Evolutionary conservation across 2,888 invertebrate species (phyloP).

Genomic region (Orchestes rusci): DNA sequence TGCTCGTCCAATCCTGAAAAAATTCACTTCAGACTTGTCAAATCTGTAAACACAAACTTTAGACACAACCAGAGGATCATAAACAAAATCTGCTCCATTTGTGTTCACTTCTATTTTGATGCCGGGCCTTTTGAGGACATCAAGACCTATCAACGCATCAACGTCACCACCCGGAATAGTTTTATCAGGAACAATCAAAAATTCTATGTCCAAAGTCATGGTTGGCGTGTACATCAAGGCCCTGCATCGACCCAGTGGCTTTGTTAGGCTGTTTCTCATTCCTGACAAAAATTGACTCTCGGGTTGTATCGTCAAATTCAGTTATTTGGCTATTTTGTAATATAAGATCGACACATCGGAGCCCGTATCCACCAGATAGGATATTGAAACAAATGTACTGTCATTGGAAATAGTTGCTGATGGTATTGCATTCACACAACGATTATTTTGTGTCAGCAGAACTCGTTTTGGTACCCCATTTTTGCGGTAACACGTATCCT

Average conservation of each 20-base stretch:
- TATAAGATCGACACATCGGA: slow-evolving; percentile 11
- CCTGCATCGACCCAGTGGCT: slow-evolving; percentile 9
- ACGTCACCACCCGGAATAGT: slow-evolving; percentile 13
- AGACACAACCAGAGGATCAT: background rate
- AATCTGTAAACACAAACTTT: background rate
- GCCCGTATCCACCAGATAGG: slow-evolving; percentile 11
- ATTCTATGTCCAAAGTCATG: slow-evolving; percentile 15
- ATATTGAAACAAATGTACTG: slow-evolving; percentile 2
- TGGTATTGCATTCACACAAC: too few species aligned
- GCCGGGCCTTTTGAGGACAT: background rate
- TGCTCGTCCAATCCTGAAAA: slow-evolving; percentile 1
- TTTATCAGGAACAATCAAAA: slow-evolving; percentile 12
- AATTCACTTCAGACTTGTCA: background rate
- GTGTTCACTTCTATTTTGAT: background rate
- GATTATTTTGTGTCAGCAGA: too few species aligned
- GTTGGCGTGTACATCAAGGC: slow-evolving; percentile 11
- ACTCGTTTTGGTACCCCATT: too few species aligned
- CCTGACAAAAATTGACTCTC: background rate
- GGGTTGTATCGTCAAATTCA: background rate
- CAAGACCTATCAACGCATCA: slow-evolving; percentile 4
- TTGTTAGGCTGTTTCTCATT: slow-evolving; percentile 7
- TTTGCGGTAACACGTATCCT: too few species aligned
- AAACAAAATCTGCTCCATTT: background rate
- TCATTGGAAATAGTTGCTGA: slow-evolving; percentile 6
- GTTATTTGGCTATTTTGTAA: slow-evolving; percentile 7